These are phyloP conservation scores for Syngnathus floridae DNA, from an alignment of 2,113 vertebrate genomes.

Conservation along the genomic window DNA sequence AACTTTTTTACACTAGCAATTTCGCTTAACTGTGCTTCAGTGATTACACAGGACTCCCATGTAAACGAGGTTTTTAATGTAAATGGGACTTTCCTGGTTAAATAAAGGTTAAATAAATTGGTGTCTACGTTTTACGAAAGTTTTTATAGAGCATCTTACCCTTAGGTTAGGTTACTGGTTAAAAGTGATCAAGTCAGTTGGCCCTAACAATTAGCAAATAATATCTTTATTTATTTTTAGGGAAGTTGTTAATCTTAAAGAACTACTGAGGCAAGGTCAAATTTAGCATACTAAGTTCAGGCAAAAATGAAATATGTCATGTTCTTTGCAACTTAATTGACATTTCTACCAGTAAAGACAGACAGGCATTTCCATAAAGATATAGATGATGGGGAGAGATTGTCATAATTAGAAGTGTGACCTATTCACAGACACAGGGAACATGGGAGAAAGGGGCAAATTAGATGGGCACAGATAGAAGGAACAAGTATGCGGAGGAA, in stretches of 20 bases:
- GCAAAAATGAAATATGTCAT: neutral
- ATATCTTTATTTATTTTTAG: neutral
- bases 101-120: no score
- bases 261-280: neutral
- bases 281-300: neutral
- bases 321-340: slow-evolving; percentile 50
- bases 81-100: no score
- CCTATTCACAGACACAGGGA: slow-evolving; percentile 51
- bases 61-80: no score
- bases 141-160: no score
- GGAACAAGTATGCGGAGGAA: slow-evolving; percentile 9
- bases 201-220: neutral
- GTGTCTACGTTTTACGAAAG: no score
- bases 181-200: neutral
- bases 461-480: slow-evolving; percentile 34
- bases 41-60: no score
- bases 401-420: slow-evolving; percentile 60
- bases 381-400: slow-evolving; percentile 30
- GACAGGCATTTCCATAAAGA: slow-evolving; percentile 45
- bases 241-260: neutral
- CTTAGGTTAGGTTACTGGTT: no score
- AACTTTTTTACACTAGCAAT: no score
- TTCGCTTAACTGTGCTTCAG: no score
- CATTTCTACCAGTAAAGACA: slow-evolving; percentile 39
- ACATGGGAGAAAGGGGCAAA: slow-evolving; percentile 44